Percentiles rank a stretch among this genome's conserved stretches.
phyloP scores from a whole-genome alignment of 1,140 invertebrate genomes.

The Trissolcus basalis region DNA sequence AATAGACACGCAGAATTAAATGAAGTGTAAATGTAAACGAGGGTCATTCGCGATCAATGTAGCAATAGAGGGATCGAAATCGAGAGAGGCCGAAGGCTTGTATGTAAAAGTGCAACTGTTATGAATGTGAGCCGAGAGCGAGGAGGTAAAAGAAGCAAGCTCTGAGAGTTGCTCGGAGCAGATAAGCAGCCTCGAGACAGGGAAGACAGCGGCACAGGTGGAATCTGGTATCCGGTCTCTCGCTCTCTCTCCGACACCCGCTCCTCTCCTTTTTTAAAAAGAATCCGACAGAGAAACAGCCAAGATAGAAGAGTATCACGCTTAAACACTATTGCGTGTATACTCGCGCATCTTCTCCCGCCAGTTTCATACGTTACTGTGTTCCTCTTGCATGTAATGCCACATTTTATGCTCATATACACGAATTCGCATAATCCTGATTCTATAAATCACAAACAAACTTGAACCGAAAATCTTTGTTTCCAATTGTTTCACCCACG shows the following conservation, averaged over 20 bases:
- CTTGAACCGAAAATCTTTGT: no score
- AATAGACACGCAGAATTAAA: constrained; percentile 53
- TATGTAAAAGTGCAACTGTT: constrained; percentile 60
- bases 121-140: constrained; percentile 52
- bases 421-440: constrained; percentile 20
- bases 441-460: constrained; percentile 27
- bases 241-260: constrained; percentile 33
- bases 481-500: no score
- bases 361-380: constrained; percentile 48
- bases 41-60: constrained; percentile 56
- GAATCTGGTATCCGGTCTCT: constrained; percentile 70
- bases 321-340: constrained; percentile 72
- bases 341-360: constrained; percentile 59
- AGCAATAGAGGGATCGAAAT: constrained; percentile 52
- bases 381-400: constrained; percentile 37
- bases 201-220: constrained; percentile 68
- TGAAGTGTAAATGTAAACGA: constrained; percentile 61
- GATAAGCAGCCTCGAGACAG: constrained; percentile 62
- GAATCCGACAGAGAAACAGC: constrained; percentile 38
- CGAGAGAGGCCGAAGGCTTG: constrained; percentile 27
- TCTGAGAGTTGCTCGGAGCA: constrained; percentile 56
- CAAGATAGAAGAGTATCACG: constrained; percentile 63
- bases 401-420: constrained; percentile 50
- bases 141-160: constrained; percentile 48
- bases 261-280: constrained; percentile 45